Evolutionary conservation across 2,113 vertebrate genomes (phyloP).

Genomic region (Psittacus erithacus): DNA sequence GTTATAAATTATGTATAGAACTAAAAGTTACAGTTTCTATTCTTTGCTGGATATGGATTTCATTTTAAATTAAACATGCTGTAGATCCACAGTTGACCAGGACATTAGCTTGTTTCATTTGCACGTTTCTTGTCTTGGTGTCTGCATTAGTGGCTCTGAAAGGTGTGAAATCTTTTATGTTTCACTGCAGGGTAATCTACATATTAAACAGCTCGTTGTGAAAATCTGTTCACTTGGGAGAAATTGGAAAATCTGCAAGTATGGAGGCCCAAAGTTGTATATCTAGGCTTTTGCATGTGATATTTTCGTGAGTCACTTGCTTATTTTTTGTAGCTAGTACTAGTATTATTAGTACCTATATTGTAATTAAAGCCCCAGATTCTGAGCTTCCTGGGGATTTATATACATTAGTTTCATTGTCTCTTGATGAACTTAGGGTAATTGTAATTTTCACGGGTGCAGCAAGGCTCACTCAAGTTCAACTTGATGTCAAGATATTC

Average conservation of each 20-base stretch:
- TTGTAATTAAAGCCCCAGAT: not conserved
- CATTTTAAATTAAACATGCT: not conserved
- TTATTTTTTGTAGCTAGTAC: not conserved
- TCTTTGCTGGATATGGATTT: not conserved
- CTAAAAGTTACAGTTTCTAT: not conserved
- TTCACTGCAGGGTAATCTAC: not conserved
- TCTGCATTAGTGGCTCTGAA: not conserved
- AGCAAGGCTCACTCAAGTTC: not conserved
- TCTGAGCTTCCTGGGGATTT: not conserved
- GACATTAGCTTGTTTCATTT: not conserved
- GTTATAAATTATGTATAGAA: slow-evolving; percentile 39
- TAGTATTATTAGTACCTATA: not conserved
- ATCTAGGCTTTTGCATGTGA: not conserved
- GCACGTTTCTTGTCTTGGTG: not conserved
- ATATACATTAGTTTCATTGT: not conserved
- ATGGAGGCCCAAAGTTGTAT: not conserved
- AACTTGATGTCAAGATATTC: not conserved
- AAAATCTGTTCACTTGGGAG: not conserved
- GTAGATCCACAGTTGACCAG: not conserved
- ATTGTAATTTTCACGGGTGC: accelerated
- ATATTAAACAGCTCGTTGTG: not conserved
- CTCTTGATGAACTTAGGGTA: not conserved
- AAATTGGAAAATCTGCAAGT: not conserved
- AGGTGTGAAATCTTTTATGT: slow-evolving; percentile 12
- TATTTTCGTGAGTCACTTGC: not conserved